Evolutionary conservation across 2,888 invertebrate species (phyloP), one percentile per base, ranked within the genome.

Genomic region (Lasioglossum morio): DNA sequence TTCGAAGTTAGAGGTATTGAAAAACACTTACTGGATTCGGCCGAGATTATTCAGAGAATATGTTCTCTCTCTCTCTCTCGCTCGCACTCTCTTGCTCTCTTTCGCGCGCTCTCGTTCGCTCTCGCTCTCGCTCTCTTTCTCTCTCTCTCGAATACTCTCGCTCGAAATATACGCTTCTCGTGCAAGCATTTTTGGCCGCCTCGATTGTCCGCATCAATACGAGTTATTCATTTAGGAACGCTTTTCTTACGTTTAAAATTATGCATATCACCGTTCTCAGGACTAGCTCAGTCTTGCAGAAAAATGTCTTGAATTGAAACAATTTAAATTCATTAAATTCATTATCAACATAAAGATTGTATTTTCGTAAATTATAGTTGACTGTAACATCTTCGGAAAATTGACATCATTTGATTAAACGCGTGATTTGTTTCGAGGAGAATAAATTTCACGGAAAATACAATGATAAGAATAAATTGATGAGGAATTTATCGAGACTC

Each of bases 121-220:
- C n/a, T n/a, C n/a, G 23, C 23, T 53, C 53, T 57, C 57, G 10
- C 48, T 48, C 48, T 48, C 19, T 19, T n/a, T 57, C 57, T 10
- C 4, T 57, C 57, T 57, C 57, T 48, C 60, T 34, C 72, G 77
- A 53, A 73, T 77, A 77, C n/a, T 63, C 43, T 63, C 78, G 57
- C 63, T 30, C 40, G 66, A 79, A 81, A 72, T 53, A 73, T 77
- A 79, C 80, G 81, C 76, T 72, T 63, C 70, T 60, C 63, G 78
- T 46, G 77, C 79, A 80, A 74, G 82, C 72, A 75, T 81, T 81
- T 63, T 66, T 81, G 85, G 86, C 80, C 70, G 78, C 69, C 83
- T 88, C 88, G 88, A 88, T 88, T 88, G 88, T 88, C 86, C 86
- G 86, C 75, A 57, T 86, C 79, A 30, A 81, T 82, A 82, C 72